These are phyloP conservation scores for Oncorhynchus gorbuscha DNA, from an alignment of 2,113 vertebrate genomes.

Conservation along the genomic window DNA sequence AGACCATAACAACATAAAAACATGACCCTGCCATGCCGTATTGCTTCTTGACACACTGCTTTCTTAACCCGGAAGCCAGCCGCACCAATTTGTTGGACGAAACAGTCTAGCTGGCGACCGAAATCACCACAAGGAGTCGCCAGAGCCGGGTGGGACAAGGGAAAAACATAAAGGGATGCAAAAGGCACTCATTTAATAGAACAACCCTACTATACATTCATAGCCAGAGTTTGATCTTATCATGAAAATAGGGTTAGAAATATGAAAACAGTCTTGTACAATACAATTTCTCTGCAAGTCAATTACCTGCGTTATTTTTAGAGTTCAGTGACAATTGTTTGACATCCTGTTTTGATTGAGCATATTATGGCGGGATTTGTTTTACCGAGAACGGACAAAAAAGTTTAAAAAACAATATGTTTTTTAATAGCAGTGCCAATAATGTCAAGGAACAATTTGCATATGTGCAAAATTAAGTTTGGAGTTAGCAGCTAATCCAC, in stretches of 20 bases:
- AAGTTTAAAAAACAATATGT: slow-evolving; percentile 22
- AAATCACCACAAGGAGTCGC: too few species aligned
- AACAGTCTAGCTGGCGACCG: too few species aligned
- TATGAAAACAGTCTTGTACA: slow-evolving; percentile 43
- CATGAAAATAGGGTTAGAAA: slow-evolving; percentile 58
- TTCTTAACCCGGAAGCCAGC: too few species aligned
- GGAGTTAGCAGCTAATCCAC: slow-evolving; percentile 54
- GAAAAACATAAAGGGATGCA: too few species aligned
- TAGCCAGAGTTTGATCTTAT: neutral
- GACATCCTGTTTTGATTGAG: neutral
- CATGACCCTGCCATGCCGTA: too few species aligned
- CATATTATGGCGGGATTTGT: slow-evolving; percentile 23
- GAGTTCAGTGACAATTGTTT: slow-evolving; percentile 59
- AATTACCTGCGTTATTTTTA: neutral
- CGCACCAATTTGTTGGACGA: too few species aligned
- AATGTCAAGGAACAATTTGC: slow-evolving; percentile 41
- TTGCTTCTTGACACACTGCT: too few species aligned
- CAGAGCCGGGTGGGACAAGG: too few species aligned
- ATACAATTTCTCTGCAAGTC: slow-evolving; percentile 7
- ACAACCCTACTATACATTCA: too few species aligned
- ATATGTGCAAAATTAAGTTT: slow-evolving; percentile 44
- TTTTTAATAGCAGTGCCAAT: slow-evolving; percentile 30
- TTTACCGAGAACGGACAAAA: slow-evolving; percentile 5
- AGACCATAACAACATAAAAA: too few species aligned
- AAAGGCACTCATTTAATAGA: too few species aligned